Evolutionary conservation across 1,140 invertebrate species (phyloP).

Genomic region (Cheumatopsyche charites): DNA sequence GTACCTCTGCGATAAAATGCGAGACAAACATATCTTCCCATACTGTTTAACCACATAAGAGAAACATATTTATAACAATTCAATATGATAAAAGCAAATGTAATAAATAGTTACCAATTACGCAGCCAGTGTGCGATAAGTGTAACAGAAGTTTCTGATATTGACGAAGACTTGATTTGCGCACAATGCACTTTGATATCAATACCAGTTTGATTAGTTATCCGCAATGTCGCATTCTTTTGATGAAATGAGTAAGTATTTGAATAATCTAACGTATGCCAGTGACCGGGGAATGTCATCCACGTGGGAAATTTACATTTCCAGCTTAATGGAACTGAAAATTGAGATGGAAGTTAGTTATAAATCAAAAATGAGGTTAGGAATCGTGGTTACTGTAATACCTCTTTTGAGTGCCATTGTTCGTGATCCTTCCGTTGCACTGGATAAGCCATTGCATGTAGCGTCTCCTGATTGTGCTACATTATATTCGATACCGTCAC

Average conservation of each 20-base stretch:
- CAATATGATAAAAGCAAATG: slow-evolving; percentile 16
- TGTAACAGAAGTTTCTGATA: slow-evolving; percentile 62
- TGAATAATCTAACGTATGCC: slow-evolving; percentile 74
- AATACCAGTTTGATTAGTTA: slow-evolving; percentile 63
- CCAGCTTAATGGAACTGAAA: slow-evolving; percentile 63
- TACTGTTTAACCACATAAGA: slow-evolving; percentile 54
- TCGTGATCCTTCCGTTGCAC: slow-evolving; percentile 77
- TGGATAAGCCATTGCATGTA: slow-evolving; percentile 80
- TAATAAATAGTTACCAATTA: slow-evolving; percentile 54
- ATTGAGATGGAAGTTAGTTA: background rate
- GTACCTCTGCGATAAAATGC: slow-evolving; percentile 62
- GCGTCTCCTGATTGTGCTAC: slow-evolving; percentile 83
- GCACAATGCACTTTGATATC: slow-evolving; percentile 70
- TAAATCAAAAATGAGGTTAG: too few species aligned
- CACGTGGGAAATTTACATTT: slow-evolving; percentile 73
- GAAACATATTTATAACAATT: background rate
- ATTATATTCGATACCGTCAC: slow-evolving; percentile 67
- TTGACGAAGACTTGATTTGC: slow-evolving; percentile 64
- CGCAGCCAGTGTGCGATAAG: slow-evolving; percentile 65
- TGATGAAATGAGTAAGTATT: slow-evolving; percentile 71
- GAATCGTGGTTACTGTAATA: slow-evolving; percentile 49
- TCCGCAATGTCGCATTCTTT: slow-evolving; percentile 68
- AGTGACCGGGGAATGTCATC: slow-evolving; percentile 70
- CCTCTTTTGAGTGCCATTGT: slow-evolving; percentile 78
- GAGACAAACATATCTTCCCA: slow-evolving; percentile 64